These are phyloP conservation scores for Enteromius thamalakanensis DNA, from an alignment of 2,797 vertebrate species.

Conservation along the genomic window DNA sequence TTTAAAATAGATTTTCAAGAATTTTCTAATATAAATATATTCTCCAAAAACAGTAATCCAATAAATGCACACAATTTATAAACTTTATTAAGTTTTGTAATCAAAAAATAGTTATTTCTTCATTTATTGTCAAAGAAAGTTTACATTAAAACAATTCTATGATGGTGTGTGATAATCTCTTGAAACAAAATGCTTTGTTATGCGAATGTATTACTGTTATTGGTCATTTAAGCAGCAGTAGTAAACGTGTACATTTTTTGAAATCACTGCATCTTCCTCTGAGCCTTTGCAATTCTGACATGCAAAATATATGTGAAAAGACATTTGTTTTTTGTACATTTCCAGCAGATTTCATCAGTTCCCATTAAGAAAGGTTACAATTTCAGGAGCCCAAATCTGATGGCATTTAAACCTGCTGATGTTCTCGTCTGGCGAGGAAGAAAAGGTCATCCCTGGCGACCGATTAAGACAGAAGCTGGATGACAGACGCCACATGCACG, in stretches of 20 bases:
- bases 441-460: conserved; percentile 45
- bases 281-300: background rate
- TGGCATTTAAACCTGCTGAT: conserved; percentile 64
- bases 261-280: background rate
- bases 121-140: background rate
- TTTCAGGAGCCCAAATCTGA: conserved; percentile 57
- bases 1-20: background rate
- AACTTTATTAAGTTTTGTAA: background rate
- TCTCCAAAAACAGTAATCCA: background rate
- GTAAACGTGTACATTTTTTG: background rate
- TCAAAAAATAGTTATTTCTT: background rate
- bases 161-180: background rate
- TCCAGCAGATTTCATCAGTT: conserved; percentile 38
- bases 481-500: conserved; percentile 46
- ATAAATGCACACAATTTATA: background rate
- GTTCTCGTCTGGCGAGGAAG: conserved; percentile 56
- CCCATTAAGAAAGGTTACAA: conserved; percentile 51
- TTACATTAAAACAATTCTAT: background rate
- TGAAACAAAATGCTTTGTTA: background rate
- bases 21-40: background rate
- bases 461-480: conserved; percentile 50
- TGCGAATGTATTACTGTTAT: background rate
- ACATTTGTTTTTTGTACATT: conserved; percentile 24
- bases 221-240: background rate
- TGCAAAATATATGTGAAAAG: background rate